Evolutionary conservation across 2,888 invertebrate genomes (phyloP), one percentile per base, ranked within the genome.

Genomic region (Nudaria mundana): DNA sequence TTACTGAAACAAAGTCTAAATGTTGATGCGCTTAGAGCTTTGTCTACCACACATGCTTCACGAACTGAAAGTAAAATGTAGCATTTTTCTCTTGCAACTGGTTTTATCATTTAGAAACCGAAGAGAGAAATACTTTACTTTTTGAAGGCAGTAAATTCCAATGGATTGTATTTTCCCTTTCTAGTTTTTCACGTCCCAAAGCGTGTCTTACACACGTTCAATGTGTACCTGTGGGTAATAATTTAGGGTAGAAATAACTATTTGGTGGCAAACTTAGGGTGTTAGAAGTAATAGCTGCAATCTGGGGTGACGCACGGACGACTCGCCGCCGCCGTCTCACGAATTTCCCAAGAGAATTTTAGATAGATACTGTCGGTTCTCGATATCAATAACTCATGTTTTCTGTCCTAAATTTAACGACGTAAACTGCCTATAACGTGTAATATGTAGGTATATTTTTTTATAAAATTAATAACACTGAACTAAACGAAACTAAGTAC

Each of bases 281-380:
- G 79, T 76, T 71, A 67, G 72, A 66, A 80, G 76, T 84, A 82
- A 85, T 85, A 79, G 82, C 75, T 72, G 76, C 85, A 85, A 87
- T 86, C 83, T 82, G 77, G 64, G 63, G 63, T 65, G 68, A 72
- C 72, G 66, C 71, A 70, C 63, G 66, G 64, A 61, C 69, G 60
- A 57, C 63, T 63, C 64, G 65, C 45, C 48, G 79, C 63, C 64
- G 65, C 45, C 48, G 79, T 75, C 78, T 75, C 64, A 65, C 60
- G 74, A 79, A 87, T 86, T 86, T 87, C 87, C 85, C 85, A 49
- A 4, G 83, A 71, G 87, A 66, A 66, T 61, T 57, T 71, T 55
- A 56, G 64, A 59, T 65, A 61, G 40, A 10, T 66, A 71, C 66
- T 64, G 64, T 59, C 56, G 59, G 60, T 67, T 68, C 56, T 56